Percentiles rank a stretch among this genome's conserved stretches.
Conservation (phyloP, 2,113 vertebrate species). For the Myrmecobius fasciatus region DNA sequence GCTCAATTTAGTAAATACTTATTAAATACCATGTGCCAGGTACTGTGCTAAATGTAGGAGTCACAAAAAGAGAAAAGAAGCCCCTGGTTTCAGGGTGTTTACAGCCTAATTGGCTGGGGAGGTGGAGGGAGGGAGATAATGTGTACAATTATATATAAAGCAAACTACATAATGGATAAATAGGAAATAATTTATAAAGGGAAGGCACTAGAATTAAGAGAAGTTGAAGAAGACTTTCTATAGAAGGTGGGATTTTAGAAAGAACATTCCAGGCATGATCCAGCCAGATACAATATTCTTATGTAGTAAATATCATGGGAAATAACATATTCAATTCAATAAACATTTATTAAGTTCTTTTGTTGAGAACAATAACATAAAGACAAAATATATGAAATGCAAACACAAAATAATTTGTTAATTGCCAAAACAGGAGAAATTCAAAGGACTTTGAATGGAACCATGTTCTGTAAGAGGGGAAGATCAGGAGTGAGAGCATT, state of each 20-base stretch:
- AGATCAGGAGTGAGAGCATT: not conserved
- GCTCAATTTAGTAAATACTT: not conserved
- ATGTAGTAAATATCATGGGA: not conserved
- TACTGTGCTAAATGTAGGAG: not conserved
- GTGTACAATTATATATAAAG: not conserved
- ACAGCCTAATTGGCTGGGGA: not conserved
- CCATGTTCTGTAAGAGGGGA: not conserved
- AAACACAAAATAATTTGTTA: not conserved
- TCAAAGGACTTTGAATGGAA: not conserved
- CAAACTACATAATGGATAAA: not conserved
- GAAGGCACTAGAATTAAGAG: not conserved
- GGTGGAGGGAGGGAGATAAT: not conserved
- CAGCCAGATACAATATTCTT: not conserved
- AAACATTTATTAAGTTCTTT: not conserved
- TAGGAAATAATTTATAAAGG: no score
- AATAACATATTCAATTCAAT: not conserved
- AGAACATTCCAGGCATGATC: not conserved
- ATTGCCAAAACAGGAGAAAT: not conserved
- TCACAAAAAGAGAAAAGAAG: not conserved
- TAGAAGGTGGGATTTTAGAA: not conserved
- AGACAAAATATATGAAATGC: not conserved
- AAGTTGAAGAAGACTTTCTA: not conserved
- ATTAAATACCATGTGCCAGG: not conserved
- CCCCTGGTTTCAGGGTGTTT: no score
- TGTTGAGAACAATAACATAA: not conserved